Evolutionary conservation across 2,113 vertebrate genomes (phyloP), one percentile per base, ranked within the genome.

Genomic region (Lophochroa leadbeateri): DNA sequence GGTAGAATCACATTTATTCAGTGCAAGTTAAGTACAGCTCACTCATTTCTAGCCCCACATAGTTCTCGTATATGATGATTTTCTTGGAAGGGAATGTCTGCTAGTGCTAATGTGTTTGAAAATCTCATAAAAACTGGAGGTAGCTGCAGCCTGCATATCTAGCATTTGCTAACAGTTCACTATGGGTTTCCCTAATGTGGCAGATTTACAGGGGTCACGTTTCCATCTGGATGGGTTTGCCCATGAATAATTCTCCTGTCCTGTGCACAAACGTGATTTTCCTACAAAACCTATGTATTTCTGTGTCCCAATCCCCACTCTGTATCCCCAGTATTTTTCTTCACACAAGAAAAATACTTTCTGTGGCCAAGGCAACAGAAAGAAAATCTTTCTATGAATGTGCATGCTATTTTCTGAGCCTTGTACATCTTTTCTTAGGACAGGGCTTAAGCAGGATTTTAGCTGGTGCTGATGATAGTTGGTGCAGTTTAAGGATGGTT

Each of bases 331-430:
- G 33, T 61, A 90, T 86, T 95, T 96, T 94, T 74, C 76, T 86
- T 94, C 85, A 77, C 77, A 84, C 69, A 69, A 94, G 75, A 78
- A 41, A 41, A 41, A 41, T 41, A 41, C 41, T 41, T 41, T 41
- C 72, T 13, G 87, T 92, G 92, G 88, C 85, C 90, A 97, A 96
- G 93, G 85, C 64, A 97, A 97, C 92, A 86, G 74, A 71, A 95
- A 82, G 25, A 82, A 96, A 92, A 95, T 57, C 33, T 72, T 74
- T 67, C 71, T 75, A 3, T 29, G 33, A 88, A 63, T 5, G 4
- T 39, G 33, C 33, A 81, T 21, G 67, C 39, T 90, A 80, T 58
- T 94, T 86, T 83, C 55, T 81, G 37, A 90, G 64, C 41, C 37
- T 85, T 44, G 27, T 31, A 75, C 1, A 1, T 71, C 28, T 74